Percentiles rank a stretch among this genome's conserved stretches.
Conservation (phyloP, 2,888 invertebrate genomes). For the Luffia ferchaultella region DNA sequence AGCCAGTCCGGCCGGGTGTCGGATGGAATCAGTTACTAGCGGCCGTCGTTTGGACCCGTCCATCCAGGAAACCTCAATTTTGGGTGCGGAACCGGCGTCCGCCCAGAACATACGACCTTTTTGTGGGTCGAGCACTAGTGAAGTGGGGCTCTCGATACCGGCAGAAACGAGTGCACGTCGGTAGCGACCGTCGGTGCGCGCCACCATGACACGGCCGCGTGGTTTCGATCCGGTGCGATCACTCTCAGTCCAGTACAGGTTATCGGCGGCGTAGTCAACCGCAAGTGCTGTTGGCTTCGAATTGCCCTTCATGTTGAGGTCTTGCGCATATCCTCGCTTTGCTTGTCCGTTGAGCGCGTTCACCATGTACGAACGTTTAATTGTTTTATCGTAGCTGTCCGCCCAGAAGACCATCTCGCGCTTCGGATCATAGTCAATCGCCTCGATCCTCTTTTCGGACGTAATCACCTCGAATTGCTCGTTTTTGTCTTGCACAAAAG, state of each 20-base stretch:
- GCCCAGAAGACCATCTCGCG: constrained; percentile 94
- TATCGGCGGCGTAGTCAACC: constrained; percentile 93
- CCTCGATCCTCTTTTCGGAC: constrained; percentile 87
- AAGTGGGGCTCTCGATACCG: constrained; percentile 86
- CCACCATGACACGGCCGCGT: constrained; percentile 84
- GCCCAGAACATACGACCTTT: constrained; percentile 92
- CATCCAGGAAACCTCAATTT: constrained; percentile 97
- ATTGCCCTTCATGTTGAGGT: constrained; percentile 83
- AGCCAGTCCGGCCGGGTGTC: constrained; percentile 88
- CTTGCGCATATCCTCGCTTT: constrained; percentile 85
- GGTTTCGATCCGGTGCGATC: constrained; percentile 79
- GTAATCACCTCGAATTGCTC: constrained; percentile 78
- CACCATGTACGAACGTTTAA: constrained; percentile 91
- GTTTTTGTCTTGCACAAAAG: constrained; percentile 70
- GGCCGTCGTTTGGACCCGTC: constrained; percentile 89
- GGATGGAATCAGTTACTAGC: constrained; percentile 81
- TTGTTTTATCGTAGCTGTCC: constrained; percentile 88
- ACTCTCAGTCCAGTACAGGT: constrained; percentile 93
- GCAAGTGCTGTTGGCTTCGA: constrained; percentile 89
- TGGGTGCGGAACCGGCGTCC: constrained; percentile 89
- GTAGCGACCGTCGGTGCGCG: constrained; percentile 83
- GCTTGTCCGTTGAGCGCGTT: constrained; percentile 79
- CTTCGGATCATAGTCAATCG: constrained; percentile 88
- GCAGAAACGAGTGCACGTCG: constrained; percentile 79
- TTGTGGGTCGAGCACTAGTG: constrained; percentile 88